Base-by-base conservation (phyloP, 1,140 invertebrate genomes). In the Euschistus heros region DNA sequence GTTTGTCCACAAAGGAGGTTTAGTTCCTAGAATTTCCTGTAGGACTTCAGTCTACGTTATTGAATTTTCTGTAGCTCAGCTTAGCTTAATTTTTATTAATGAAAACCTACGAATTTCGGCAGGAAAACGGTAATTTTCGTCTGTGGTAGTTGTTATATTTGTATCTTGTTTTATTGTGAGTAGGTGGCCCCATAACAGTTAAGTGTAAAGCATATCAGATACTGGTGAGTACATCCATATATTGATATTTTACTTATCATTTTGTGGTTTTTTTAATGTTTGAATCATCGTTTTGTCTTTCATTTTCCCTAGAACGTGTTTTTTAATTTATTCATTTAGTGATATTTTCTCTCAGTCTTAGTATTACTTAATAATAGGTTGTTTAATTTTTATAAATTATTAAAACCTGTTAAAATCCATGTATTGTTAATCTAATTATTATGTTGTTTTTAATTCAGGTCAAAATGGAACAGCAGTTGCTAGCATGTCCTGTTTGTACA, bases 401-500 rank as follows among this genome's bases (percentile, higher is more conserved):
- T 37, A 10, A 37, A 37, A 37, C 10, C 33, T 37, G 10, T 6
- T 37, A 10, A 37, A 37, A 37, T 37, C 7, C 13, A 10, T 37
- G 13, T 37, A 10, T 37, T 13, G 10, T 13, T 4, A 10, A 6
- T 37, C 3, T 37, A 13, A 37, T 37, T 10, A 50, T 63, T 17
- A 22, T 63, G 24, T 63, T 62, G 18, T 37, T 33, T 62, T 42
- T 62, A 8, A 44, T 18, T 13, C 24, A 61, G 27, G 27, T 37
- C 59, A 61, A 30, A 46, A 62, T 62, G 61, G 63, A 64, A 54
- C 15, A 37, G 24, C 17, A 60, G 30, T 20, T 65, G 61, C n/a
- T 68, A 47, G 63, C 67, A 15, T 92, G 88, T 76, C 89, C 89
- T 26, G 88, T 91, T 55, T 91, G 88, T 77, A 91, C 88, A 22